Base-by-base conservation (phyloP, 2,797 vertebrate genomes). In the Danio albolineatus region DNA sequence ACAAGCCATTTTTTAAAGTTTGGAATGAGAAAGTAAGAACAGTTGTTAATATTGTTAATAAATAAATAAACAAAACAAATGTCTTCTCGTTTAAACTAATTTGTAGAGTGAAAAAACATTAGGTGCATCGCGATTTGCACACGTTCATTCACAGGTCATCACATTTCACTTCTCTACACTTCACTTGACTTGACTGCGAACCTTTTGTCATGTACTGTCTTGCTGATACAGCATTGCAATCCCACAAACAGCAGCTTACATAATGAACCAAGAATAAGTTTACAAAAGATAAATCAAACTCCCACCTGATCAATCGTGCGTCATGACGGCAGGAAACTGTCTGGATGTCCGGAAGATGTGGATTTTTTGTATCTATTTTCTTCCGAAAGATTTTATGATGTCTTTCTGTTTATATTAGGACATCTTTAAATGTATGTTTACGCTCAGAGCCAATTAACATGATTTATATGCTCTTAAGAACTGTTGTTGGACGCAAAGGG, bases 291-390 rank as follows among this genome's bases (percentile, higher is more conserved):
- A 6, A 14, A 64, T 3, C 13, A 39, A 21, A 48, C 10, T 57
- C 78, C 41, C 49, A 79, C 78, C 78, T 73, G 70, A 73, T 73
- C 78, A 79, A 36, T 38, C 67, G 28, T 21, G 8, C 78, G 21
- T 73, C 78, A 79, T 79, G 70, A 79, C 60, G 70, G 3, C 70
- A 65, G 78, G 69, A 79, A 79, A 48, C 69, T 2, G 39, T 46
- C 10, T 54, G 69, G 10, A 13, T 3, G n/a, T 53, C 60, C 69
- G 60, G 59, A 64, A 79, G 60, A 49, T 64, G 38, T 38, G 8
- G 21, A 46, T 73, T 76, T 19, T 36, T 46, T 54, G 38, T 43
- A 36, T 64, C 12, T 72, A 43, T 48, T 56, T 2, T 48, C 21
- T 46, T 67, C 44, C 64, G 19, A 57, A 21, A 19, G 36, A 41